These are phyloP conservation scores for Lateolabrax maculatus DNA, from an alignment of 2,797 vertebrate species.

Conservation along the genomic window DNA sequence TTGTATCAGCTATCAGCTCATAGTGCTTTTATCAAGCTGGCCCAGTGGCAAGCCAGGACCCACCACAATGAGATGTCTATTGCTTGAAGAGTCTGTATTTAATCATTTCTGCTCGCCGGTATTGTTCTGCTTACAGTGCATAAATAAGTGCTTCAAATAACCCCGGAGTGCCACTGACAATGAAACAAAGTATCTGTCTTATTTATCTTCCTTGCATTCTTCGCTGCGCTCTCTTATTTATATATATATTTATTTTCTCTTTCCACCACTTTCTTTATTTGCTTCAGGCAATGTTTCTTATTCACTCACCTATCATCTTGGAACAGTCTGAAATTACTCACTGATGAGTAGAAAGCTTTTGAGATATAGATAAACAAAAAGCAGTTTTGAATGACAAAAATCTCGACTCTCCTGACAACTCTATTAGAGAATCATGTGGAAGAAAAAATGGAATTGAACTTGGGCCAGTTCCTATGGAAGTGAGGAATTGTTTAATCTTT, in stretches of 20 bases:
- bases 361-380: slow-evolving; percentile 85
- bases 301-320: slow-evolving; percentile 90
- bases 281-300: slow-evolving; percentile 89
- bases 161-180: slow-evolving; percentile 96
- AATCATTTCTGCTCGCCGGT: slow-evolving; percentile 95
- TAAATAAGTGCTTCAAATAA: slow-evolving; percentile 99
- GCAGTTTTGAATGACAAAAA: slow-evolving; percentile 84
- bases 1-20: slow-evolving; percentile 99
- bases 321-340: slow-evolving; percentile 89
- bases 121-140: slow-evolving; percentile 99
- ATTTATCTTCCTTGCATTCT: slow-evolving; percentile 96
- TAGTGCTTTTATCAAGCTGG: slow-evolving; percentile 98
- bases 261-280: slow-evolving; percentile 85
- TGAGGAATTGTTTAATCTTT: slow-evolving; percentile 57
- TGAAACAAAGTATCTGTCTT: slow-evolving; percentile 96
- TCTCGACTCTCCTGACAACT: slow-evolving; percentile 80
- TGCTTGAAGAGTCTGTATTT: slow-evolving; percentile 96
- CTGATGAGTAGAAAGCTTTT: slow-evolving; percentile 88
- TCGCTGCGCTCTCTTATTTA: slow-evolving; percentile 78
- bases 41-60: slow-evolving; percentile 94
- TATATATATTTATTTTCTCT: slow-evolving; percentile 55
- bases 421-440: slow-evolving; percentile 64
- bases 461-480: slow-evolving; percentile 43
- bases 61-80: slow-evolving; percentile 96
- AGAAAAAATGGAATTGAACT: slow-evolving; percentile 52